phyloP scores from a whole-genome alignment of 2,797 vertebrate species.

The Takifugu rubripes region DNA sequence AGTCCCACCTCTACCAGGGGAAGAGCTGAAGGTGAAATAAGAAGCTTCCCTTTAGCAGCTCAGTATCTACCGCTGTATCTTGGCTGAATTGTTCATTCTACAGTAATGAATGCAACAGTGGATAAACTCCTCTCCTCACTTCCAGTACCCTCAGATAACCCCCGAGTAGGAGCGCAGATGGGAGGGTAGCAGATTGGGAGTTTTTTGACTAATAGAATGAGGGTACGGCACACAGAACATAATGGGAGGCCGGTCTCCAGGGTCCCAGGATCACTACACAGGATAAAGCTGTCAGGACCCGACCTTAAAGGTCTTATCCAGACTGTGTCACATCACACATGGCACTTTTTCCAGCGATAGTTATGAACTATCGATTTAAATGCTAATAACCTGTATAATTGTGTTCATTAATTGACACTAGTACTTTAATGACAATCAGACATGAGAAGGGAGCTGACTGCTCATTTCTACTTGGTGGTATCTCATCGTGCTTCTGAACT shows the following conservation, averaged over 20 bases:
- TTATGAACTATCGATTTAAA: no score
- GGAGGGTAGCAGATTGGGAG: slow-evolving; percentile 61
- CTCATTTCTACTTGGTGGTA: no score
- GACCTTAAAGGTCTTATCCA: slow-evolving; percentile 31
- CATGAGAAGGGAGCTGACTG: no score
- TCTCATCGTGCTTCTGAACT: no score
- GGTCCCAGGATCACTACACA: slow-evolving; percentile 38
- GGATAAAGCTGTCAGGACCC: slow-evolving; percentile 57
- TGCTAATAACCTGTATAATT: no score
- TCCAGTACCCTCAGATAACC: slow-evolving; percentile 44
- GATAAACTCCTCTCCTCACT: slow-evolving; percentile 15
- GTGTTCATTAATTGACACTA: no score
- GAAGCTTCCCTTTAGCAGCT: slow-evolving; percentile 5
- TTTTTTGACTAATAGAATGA: slow-evolving; percentile 42
- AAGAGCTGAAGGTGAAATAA: slow-evolving; percentile 24
- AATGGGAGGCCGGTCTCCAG: slow-evolving; percentile 42
- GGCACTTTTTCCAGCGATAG: slow-evolving; percentile 11
- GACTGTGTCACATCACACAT: slow-evolving; percentile 8
- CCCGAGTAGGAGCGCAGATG: slow-evolving; percentile 56
- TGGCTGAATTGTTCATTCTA: background rate
- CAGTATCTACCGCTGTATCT: slow-evolving; percentile 9
- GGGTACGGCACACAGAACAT: slow-evolving; percentile 39
- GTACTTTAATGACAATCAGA: no score
- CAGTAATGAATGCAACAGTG: background rate
- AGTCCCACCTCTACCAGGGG: slow-evolving; percentile 21